phyloP scores from a whole-genome alignment of 2,113 vertebrate genomes.

The Desmodus rotundus region DNA sequence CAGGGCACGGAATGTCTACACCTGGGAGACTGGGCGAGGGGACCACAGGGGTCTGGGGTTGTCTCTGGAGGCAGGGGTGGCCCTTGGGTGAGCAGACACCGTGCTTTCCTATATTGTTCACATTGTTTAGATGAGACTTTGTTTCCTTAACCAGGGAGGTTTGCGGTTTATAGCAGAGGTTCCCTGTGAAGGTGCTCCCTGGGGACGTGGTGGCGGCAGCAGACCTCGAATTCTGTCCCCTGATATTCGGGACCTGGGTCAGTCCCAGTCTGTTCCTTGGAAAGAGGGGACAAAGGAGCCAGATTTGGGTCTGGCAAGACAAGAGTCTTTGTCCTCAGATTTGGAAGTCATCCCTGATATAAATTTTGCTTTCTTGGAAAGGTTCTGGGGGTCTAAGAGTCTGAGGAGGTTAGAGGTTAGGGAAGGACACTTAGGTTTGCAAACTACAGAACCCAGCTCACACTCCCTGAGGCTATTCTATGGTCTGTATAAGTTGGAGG shows the following conservation, averaged over 20 bases:
- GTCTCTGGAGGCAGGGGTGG: neutral
- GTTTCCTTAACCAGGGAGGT: fast-evolving
- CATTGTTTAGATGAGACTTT: neutral
- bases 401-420: neutral
- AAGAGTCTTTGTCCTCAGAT: neutral
- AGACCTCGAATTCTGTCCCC: neutral
- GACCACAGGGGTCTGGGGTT: neutral
- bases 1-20: fast-evolving
- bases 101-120: too few species aligned
- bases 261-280: neutral
- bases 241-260: neutral
- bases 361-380: neutral
- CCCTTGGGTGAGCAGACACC: too few species aligned
- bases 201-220: fast-evolving
- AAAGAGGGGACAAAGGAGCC: neutral
- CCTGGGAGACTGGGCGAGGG: neutral
- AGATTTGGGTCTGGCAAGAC: neutral
- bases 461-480: fast-evolving
- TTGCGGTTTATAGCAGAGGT: neutral
- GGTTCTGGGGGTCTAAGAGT: neutral
- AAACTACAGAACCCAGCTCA: neutral
- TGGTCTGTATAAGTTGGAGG: fast-evolving
- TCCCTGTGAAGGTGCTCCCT: neutral
- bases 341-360: neutral
- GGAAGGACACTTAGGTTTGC: neutral